phyloP scores from a whole-genome alignment of 2,797 vertebrate genomes.

The Benthosema pterotum region DNA sequence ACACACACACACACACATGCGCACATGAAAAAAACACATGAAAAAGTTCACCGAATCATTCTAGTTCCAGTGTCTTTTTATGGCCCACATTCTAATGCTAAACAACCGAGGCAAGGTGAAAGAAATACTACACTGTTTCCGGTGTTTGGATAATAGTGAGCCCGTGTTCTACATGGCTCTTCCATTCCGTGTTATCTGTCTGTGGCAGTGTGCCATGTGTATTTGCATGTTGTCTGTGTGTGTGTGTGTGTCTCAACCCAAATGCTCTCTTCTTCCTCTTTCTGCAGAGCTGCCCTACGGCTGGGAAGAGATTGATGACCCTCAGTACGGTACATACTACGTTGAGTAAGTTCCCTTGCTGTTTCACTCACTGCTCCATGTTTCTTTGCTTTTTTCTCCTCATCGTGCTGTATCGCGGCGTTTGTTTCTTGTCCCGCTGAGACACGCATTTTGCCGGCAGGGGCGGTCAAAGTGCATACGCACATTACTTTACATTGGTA shows the following conservation, averaged over 20 bases:
- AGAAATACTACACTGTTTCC: slow-evolving; percentile 16
- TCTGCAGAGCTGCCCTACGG: slow-evolving; percentile 92
- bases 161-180: background rate
- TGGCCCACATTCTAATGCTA: slow-evolving; percentile 39
- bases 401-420: slow-evolving; percentile 52
- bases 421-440: slow-evolving; percentile 17
- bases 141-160: slow-evolving; percentile 15
- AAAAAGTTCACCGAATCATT: slow-evolving; percentile 47
- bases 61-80: slow-evolving; percentile 42
- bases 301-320: slow-evolving; percentile 96
- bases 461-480: slow-evolving; percentile 16
- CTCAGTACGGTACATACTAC: slow-evolving; percentile 93
- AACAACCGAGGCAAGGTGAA: slow-evolving; percentile 16
- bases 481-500: slow-evolving; percentile 28
- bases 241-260: slow-evolving; percentile 16
- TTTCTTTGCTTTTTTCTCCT: too few species aligned
- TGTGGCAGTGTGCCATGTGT: background rate
- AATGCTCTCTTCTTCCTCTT: slow-evolving; percentile 18
- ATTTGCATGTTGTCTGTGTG: slow-evolving; percentile 35
- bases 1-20: too few species aligned
- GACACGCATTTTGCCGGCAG: slow-evolving; percentile 21
- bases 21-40: too few species aligned
- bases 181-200: slow-evolving; percentile 21
- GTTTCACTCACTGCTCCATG: too few species aligned
- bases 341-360: slow-evolving; percentile 91